Conservation (phyloP, 1,140 invertebrate genomes). For the Trichogramma pretiosum region DNA sequence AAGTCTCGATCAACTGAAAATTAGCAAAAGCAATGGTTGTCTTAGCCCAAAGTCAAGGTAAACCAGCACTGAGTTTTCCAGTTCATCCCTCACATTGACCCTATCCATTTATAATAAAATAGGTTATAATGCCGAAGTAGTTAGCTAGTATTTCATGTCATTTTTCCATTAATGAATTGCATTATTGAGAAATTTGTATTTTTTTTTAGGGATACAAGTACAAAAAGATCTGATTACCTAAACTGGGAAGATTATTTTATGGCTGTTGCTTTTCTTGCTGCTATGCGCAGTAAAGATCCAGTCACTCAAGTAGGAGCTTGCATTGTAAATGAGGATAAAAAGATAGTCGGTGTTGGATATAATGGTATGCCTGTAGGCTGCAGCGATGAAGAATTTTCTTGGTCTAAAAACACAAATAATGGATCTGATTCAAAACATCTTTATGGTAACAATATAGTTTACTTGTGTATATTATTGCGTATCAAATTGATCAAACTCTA, state of each 20-base stretch:
- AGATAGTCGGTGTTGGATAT: constrained; percentile 88
- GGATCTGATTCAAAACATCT: constrained; percentile 68
- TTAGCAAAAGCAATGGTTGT: too few relatives aligned
- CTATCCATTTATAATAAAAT: too few relatives aligned
- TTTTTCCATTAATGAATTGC: too few relatives aligned
- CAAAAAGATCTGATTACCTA: constrained; percentile 52
- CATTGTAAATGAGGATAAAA: constrained; percentile 81
- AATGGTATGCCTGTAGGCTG: constrained; percentile 92
- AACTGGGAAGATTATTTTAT: constrained; percentile 85
- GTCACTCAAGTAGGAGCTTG: constrained; percentile 86
- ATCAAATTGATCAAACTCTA: background rate
- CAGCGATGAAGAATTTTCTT: constrained; percentile 80
- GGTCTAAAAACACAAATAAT: constrained; percentile 56
- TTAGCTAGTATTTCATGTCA: too few relatives aligned
- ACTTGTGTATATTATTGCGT: background rate
- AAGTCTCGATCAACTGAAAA: too few relatives aligned
- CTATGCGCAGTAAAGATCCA: constrained; percentile 91
- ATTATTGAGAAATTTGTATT: too few relatives aligned
- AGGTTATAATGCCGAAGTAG: too few relatives aligned
- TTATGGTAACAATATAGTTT: constrained; percentile 57
- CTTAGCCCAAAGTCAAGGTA: too few relatives aligned
- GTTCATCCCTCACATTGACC: too few relatives aligned
- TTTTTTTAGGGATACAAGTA: constrained; percentile 34
- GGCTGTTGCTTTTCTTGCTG: constrained; percentile 71
- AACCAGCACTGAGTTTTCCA: too few relatives aligned